Conservation (phyloP, 53 echinoderm and acorn worm genomes). For the Paracentrotus lividus region DNA sequence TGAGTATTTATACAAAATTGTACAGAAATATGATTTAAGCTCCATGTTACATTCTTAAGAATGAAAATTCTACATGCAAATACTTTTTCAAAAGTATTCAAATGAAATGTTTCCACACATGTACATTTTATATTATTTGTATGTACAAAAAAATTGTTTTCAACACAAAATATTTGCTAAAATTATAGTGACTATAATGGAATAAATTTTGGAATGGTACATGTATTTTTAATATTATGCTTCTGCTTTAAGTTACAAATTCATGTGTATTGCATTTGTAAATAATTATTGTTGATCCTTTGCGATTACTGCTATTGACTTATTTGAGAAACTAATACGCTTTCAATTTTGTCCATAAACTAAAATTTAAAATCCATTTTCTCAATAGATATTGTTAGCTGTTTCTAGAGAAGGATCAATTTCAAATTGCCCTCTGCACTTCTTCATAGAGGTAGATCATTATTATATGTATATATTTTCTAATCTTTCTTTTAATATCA, state of each 20-base stretch:
- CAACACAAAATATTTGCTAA: neutral
- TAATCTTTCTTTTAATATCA: neutral
- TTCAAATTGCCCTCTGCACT: neutral
- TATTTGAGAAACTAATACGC: neutral
- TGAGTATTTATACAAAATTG: neutral
- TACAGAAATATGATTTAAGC: neutral
- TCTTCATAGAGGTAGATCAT: neutral
- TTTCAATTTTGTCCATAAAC: neutral
- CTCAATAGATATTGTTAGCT: neutral
- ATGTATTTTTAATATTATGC: neutral
- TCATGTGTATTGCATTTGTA: neutral
- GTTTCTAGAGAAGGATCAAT: neutral
- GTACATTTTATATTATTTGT: neutral
- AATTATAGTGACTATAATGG: neutral
- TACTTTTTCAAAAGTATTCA: neutral
- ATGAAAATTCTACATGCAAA: neutral
- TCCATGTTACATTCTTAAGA: neutral
- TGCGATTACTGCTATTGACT: neutral
- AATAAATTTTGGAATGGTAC: neutral
- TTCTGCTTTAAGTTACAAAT: neutral
- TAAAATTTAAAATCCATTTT: neutral
- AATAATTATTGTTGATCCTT: neutral
- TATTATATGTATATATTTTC: neutral
- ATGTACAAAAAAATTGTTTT: neutral
- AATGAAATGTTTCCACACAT: neutral